Evolutionary conservation across 1,140 invertebrate species (phyloP), one percentile per base, ranked within the genome.

Genomic region (Ceratina japonica): DNA sequence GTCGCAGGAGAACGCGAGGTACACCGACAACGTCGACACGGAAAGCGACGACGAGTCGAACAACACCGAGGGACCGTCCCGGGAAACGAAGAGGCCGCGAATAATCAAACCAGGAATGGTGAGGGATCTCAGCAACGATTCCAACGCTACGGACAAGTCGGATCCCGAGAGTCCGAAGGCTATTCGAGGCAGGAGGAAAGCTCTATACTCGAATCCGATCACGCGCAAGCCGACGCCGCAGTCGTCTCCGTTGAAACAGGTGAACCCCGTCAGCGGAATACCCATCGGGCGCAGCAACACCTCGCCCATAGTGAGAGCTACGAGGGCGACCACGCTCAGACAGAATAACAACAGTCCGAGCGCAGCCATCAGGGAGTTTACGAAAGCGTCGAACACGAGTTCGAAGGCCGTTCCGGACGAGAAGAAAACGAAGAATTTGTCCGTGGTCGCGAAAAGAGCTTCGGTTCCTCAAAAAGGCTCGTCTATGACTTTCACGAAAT

Each of bases 171-270:
- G 88, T 64, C 93, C 93, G 0, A 97, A 97, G 91, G 93, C 91
- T 1, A 94, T 98, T 44, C 93, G 97, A 66, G 97, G 97, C 0
- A 91, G 96, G 64, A 95, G 96, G 85, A 97, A 96, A 88, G 94
- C 95, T 0, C 90, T 95, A 2, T 96, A 96, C 86, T 94, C 90
- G 0, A 92, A 81, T 15, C 90, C 91, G 0, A 90, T 85, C 12
- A 87, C 87, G 0, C 77, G 87, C 24, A 92, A 91, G 52, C 69
- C 85, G 22, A 92, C 91, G 0, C 89, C 90, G 12, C 90, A 90
- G 52, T 88, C 89, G 0, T 92, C 91, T 0, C 91, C 92, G 0
- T 68, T 89, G 24, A 92, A 92, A 51, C 90, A 91, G 58, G 65
- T 44, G 0, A 89, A 77, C 15, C 61, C 81, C 7, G 37, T 79